Conservation (phyloP, 2,888 invertebrate species). For the Megalurothrips usitatus region DNA sequence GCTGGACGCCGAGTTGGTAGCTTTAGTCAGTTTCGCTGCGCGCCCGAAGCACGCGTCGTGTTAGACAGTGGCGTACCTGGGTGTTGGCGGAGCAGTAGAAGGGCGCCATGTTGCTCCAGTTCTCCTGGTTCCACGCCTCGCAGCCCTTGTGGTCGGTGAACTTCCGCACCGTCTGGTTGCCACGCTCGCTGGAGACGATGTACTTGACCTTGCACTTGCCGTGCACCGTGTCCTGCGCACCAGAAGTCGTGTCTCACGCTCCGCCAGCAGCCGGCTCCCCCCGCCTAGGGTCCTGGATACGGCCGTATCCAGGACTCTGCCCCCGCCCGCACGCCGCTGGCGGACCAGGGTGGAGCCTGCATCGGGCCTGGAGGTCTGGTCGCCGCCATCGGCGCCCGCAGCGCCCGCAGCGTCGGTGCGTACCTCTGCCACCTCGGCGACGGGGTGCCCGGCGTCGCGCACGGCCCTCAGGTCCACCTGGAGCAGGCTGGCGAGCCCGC, state of each 20-base stretch:
- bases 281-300: too few species aligned
- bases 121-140: slow-evolving; percentile 42
- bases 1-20: background rate
- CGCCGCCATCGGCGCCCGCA: too few species aligned
- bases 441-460: slow-evolving; percentile 41
- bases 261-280: too few species aligned
- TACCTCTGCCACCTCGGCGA: slow-evolving; percentile 45
- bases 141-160: slow-evolving; percentile 45
- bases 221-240: slow-evolving; percentile 44
- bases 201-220: slow-evolving; percentile 45
- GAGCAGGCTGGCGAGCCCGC: slow-evolving; percentile 61
- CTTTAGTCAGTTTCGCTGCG: background rate
- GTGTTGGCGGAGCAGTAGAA: slow-evolving; percentile 40
- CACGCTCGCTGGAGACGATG: slow-evolving; percentile 41
- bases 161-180: slow-evolving; percentile 41
- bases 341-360: too few species aligned
- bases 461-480: slow-evolving; percentile 51
- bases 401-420: too few species aligned
- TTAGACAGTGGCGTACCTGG: too few species aligned
- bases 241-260: background rate
- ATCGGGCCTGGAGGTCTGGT: too few species aligned
- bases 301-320: too few species aligned
- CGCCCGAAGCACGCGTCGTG: too few species aligned
- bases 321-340: too few species aligned
- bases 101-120: slow-evolving; percentile 44